Conservation (phyloP, 1,140 invertebrate genomes). For the Whitmania pigra region DNA sequence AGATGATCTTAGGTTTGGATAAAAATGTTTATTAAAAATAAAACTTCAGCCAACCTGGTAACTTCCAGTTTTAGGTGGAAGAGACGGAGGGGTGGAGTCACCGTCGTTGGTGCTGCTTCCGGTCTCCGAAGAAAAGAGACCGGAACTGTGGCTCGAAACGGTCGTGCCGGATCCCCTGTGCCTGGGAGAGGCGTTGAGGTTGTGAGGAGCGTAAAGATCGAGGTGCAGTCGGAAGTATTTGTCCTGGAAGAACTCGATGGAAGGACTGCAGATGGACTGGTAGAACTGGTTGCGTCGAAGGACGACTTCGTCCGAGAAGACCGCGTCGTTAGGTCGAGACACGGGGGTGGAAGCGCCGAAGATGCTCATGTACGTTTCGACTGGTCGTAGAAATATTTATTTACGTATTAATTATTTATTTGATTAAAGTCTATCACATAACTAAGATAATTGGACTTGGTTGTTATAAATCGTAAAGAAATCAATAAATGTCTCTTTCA, state of each 20-base stretch:
- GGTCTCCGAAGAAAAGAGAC: not conserved
- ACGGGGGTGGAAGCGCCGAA: constrained; percentile 48
- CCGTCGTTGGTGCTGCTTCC: not conserved
- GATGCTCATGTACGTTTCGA: constrained; percentile 91
- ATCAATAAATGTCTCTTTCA: too few species aligned
- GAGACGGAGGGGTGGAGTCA: not conserved
- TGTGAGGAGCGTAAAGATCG: not conserved
- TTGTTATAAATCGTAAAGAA: too few species aligned
- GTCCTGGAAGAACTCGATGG: not conserved
- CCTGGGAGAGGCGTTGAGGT: not conserved
- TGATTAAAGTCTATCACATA: too few species aligned
- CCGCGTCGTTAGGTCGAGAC: not conserved
- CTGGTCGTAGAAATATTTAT: constrained; percentile 50
- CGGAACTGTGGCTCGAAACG: not conserved
- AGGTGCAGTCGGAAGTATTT: not conserved
- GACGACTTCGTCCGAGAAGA: not conserved
- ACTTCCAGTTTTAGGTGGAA: not conserved
- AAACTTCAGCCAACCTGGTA: not conserved
- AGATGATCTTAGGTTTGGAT: too few species aligned
- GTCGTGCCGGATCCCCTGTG: not conserved
- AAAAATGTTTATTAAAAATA: too few species aligned
- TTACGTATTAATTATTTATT: too few species aligned
- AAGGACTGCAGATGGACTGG: not conserved
- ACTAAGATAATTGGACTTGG: too few species aligned
- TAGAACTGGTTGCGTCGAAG: not conserved